Evolutionary conservation across 2,888 invertebrate species (phyloP).

Genomic region (Perithous albicinctus): DNA sequence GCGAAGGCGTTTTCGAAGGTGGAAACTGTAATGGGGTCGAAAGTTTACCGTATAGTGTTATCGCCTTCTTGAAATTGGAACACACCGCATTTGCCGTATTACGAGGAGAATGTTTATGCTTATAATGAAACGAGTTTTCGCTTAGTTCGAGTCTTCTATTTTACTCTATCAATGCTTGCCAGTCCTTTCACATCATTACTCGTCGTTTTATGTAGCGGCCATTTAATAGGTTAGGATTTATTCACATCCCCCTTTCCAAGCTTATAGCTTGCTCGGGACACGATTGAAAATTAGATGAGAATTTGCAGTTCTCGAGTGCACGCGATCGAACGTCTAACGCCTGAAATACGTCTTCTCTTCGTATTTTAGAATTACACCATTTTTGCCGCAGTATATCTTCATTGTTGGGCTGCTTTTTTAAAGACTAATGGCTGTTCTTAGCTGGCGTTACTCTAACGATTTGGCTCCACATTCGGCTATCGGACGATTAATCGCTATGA

Average conservation of each 20-base stretch:
- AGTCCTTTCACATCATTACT: not conserved
- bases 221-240: conserved; percentile 3
- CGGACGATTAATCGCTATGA: conserved; percentile 50
- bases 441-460: conserved; percentile 50
- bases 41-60: conserved; percentile 66
- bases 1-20: conserved; percentile 12
- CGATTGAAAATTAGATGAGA: not conserved
- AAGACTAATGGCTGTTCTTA: conserved; percentile 41
- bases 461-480: conserved; percentile 56
- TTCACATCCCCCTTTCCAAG: not conserved
- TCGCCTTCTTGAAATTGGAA: conserved; percentile 9
- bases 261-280: not conserved
- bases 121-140: not conserved
- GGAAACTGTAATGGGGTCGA: conserved; percentile 64
- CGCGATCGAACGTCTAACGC: not conserved
- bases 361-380: too few relatives aligned
- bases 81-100: not conserved
- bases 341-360: too few relatives aligned
- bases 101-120: conserved; percentile 17
- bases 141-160: not conserved
- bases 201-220: not conserved
- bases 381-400: too few relatives aligned
- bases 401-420: too few relatives aligned
- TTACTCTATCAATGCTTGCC: not conserved
- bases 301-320: not conserved